Percentiles rank a stretch among this genome's conserved stretches.
Evolutionary conservation across 2,888 invertebrate species (phyloP).

Genomic region (Hedychridium roseum): DNA sequence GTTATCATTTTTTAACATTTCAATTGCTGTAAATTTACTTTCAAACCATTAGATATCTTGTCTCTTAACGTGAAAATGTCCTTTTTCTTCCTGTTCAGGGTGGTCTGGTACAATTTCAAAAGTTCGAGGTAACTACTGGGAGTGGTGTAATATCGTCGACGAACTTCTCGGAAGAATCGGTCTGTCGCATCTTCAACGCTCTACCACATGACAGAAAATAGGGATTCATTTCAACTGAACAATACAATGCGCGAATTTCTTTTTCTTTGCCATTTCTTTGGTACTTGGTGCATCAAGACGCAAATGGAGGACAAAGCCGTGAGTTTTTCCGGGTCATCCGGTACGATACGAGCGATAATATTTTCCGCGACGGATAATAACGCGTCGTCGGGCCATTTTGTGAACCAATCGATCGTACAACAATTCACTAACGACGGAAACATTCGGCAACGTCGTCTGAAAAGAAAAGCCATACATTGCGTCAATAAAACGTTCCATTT

Average conservation of each 20-base stretch:
- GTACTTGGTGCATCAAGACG: constrained; percentile 76
- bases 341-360: constrained; percentile 70
- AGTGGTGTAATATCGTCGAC: constrained; percentile 87
- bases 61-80: constrained; percentile 73
- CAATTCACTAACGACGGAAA: constrained; percentile 92
- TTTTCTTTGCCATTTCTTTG: not conserved
- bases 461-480: constrained; percentile 11
- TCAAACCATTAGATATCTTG: constrained; percentile 79
- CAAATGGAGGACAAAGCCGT: constrained; percentile 71
- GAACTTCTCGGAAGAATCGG: constrained; percentile 81
- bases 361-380: constrained; percentile 82
- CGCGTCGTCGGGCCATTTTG: constrained; percentile 90
- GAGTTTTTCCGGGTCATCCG: constrained; percentile 65
- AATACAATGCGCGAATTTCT: not conserved
- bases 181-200: constrained; percentile 83
- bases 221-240: not conserved
- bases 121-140: constrained; percentile 91
- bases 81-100: constrained; percentile 75
- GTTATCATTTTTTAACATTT: too few relatives aligned
- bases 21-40: constrained; percentile 51
- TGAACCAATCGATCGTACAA: constrained; percentile 95
- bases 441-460: constrained; percentile 86
- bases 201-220: constrained; percentile 57
- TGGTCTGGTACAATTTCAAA: constrained; percentile 77
- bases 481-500: too few relatives aligned